Conservation (phyloP, 2,113 vertebrate species). For the Synodontis membranacea region DNA sequence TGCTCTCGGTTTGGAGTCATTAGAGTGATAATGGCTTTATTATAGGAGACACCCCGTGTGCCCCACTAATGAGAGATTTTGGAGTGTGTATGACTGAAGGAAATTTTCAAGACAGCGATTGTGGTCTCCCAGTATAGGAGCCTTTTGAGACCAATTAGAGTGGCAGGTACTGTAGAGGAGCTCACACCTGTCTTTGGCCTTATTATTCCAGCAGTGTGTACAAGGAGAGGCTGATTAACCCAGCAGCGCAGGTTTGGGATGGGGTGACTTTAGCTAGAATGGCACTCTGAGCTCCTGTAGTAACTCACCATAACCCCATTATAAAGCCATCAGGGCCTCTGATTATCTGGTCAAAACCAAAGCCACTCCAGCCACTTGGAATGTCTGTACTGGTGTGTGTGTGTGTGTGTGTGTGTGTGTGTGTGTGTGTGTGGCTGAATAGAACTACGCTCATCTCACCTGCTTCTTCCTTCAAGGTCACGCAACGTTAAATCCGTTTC, state of each 20-base stretch:
- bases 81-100: slow-evolving; percentile 61
- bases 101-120: slow-evolving; percentile 48
- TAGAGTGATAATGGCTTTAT: slow-evolving; percentile 75
- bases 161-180: slow-evolving; percentile 71
- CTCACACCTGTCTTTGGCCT: slow-evolving; percentile 72
- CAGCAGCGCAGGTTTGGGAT: slow-evolving; percentile 26
- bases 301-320: slow-evolving; percentile 27
- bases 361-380: neutral
- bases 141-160: slow-evolving; percentile 78
- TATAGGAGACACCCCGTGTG: slow-evolving; percentile 66
- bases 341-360: slow-evolving; percentile 6
- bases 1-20: slow-evolving; percentile 66
- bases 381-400: neutral
- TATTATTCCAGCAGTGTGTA: slow-evolving; percentile 71
- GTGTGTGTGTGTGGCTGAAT: neutral
- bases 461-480: slow-evolving; percentile 22
- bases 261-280: slow-evolving; percentile 14
- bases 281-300: slow-evolving; percentile 17
- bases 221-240: slow-evolving; percentile 41
- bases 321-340: slow-evolving; percentile 35
- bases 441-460: neutral
- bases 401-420: neutral
- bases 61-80: slow-evolving; percentile 57
- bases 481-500: neutral
- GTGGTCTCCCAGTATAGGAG: slow-evolving; percentile 52